Evolutionary conservation across 2,113 vertebrate species (phyloP), one percentile per base, ranked within the genome.

Genomic region (Macheiramphus alcinus): DNA sequence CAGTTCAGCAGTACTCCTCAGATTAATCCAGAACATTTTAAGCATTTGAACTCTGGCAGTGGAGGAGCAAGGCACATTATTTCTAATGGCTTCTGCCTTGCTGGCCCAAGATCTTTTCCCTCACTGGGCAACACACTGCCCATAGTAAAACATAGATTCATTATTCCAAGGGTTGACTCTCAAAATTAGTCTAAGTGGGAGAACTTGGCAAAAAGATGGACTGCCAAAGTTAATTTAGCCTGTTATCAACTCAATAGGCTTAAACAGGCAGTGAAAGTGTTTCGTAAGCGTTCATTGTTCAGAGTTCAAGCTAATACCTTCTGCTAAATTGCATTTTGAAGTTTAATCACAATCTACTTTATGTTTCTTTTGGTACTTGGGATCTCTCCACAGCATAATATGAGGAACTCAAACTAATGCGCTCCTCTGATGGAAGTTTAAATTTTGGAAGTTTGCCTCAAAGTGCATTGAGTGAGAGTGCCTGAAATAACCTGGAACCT

Each of bases 171-270:
- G 38, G n/a, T 71, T 74, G 56, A 78, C 50, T 84, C 93, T 94
- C 93, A 84, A 94, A 92, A 97, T 90, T 72, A 91, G 63, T 82
- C 87, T 95, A 90, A 97, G 82, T 95, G 91, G 55, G 38, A 92
- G 71, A 93, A 75, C 87, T 91, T 96, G 96, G 92, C 94, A 94
- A 88, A 93, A 96, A 94, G 89, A 96, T 92, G 76, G 75, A 83
- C 85, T 91, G 96, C 70, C 96, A 92, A 93, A 92, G 96, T 93
- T 97, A 96, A 97, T 98, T 97, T 96, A 91, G 94, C 58, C 78
- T 47, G 94, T 97, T 97, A 95, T 97, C 97, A 96, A 96, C 97
- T 98, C 96, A 96, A 95, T 91, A 95, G 94, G 93, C 93, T 97
- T 96, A 97, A 97, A 97, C 80, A 95, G 87, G 79, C 95, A 97